phyloP scores from a whole-genome alignment of 2,797 vertebrate species.

The Crypturellus tataupa region DNA sequence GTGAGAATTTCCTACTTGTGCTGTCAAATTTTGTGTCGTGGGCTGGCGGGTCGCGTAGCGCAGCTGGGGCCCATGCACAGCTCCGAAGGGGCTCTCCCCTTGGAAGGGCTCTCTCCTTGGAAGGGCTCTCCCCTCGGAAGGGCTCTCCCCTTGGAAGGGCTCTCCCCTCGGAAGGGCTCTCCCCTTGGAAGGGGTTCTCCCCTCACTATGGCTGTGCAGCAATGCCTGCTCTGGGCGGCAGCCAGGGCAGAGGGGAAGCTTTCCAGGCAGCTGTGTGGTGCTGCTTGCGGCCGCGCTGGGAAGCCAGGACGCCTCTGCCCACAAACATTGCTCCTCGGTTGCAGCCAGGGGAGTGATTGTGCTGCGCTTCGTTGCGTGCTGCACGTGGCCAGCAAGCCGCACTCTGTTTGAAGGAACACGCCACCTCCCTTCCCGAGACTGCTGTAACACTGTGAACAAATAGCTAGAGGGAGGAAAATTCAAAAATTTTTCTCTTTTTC shows the following conservation, averaged over 20 bases:
- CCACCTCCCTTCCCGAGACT: neutral
- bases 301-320: rapidly evolving
- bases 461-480: neutral
- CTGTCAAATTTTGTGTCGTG: neutral
- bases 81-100: neutral
- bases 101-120: neutral
- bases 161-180: neutral
- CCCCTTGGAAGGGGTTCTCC: neutral
- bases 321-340: neutral
- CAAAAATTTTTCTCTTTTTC: neutral
- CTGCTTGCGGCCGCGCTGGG: neutral
- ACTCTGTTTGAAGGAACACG: neutral
- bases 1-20: neutral
- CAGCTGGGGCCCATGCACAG: neutral
- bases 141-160: neutral
- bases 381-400: neutral
- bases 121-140: neutral
- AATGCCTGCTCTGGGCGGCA: neutral
- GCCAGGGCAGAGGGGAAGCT: neutral
- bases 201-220: neutral
- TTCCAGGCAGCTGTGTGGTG: neutral
- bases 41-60: neutral
- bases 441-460: neutral
- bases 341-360: neutral
- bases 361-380: neutral